Evolutionary conservation across 2,797 vertebrate species (phyloP).

Genomic region (Bryconaethiops microstoma): DNA sequence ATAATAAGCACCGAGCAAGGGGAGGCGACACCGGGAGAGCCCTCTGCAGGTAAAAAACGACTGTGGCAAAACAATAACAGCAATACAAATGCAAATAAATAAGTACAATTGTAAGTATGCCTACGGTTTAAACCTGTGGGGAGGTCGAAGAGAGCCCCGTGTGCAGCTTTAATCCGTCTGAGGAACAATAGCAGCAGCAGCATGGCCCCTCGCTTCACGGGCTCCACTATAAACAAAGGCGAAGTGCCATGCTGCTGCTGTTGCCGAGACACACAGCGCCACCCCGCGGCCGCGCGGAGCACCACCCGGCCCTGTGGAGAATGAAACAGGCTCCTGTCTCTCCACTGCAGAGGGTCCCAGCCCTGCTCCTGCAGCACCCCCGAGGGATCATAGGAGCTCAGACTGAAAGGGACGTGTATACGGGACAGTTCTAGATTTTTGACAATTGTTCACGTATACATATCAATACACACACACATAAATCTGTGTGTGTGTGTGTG

Average conservation of each 20-base stretch:
- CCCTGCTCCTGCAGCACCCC: not conserved
- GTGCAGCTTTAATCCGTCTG: slow-evolving; percentile 72
- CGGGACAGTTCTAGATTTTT: no score
- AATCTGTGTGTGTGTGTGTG: no score
- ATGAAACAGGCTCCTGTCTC: not conserved
- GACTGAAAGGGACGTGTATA: no score
- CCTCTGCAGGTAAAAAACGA: slow-evolving; percentile 72
- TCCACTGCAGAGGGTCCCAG: slow-evolving; percentile 13
- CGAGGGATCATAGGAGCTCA: no score
- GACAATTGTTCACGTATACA: no score
- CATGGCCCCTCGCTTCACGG: slow-evolving; percentile 82
- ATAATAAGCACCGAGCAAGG: slow-evolving; percentile 77
- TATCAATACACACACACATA: no score
- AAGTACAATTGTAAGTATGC: slow-evolving; percentile 32
- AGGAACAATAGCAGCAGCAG: slow-evolving; percentile 78
- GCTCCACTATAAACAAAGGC: slow-evolving; percentile 86
- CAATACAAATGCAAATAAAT: not conserved
- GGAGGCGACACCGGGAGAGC: slow-evolving; percentile 67
- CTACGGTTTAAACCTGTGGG: slow-evolving; percentile 62
- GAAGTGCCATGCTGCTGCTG: slow-evolving; percentile 73
- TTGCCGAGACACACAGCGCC: slow-evolving; percentile 56
- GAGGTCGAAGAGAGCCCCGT: slow-evolving; percentile 60
- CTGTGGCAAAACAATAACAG: not conserved
- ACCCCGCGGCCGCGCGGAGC: slow-evolving; percentile 56
- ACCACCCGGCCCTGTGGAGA: slow-evolving; percentile 29